Evolutionary conservation across 2,888 invertebrate species (phyloP).

Genomic region (Standfussiana lucernea): DNA sequence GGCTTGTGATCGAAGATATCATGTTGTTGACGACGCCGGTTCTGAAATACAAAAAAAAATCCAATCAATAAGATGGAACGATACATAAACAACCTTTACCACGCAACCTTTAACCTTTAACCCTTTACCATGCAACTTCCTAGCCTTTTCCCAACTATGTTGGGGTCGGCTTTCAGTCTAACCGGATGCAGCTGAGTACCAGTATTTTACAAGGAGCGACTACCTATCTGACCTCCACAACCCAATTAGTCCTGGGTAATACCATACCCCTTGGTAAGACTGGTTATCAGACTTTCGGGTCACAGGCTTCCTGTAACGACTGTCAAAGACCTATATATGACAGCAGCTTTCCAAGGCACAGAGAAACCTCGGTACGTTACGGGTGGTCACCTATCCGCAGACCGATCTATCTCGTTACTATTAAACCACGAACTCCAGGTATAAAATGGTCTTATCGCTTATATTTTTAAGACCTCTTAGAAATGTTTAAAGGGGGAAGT

Average conservation of each 20-base stretch:
- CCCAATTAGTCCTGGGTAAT: background rate
- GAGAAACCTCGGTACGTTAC: background rate
- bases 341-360: background rate
- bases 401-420: background rate
- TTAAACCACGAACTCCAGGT: background rate
- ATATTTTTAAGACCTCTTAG: background rate
- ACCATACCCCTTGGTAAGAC: background rate
- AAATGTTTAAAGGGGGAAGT: no score
- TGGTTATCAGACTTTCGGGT: background rate
- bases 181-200: background rate
- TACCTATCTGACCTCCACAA: background rate
- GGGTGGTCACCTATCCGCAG: background rate
- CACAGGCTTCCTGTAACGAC: background rate
- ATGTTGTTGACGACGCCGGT: constrained; percentile 75
- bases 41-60: constrained; percentile 70
- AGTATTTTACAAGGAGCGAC: background rate
- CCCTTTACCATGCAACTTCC: background rate
- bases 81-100: background rate
- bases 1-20: constrained; percentile 77
- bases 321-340: background rate
- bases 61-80: background rate
- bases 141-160: background rate
- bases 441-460: background rate
- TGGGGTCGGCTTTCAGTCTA: background rate
- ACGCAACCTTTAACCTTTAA: no score